These are phyloP conservation scores for Aphelinus certus DNA, from an alignment of 1,140 invertebrate species.

Conservation along the genomic window DNA sequence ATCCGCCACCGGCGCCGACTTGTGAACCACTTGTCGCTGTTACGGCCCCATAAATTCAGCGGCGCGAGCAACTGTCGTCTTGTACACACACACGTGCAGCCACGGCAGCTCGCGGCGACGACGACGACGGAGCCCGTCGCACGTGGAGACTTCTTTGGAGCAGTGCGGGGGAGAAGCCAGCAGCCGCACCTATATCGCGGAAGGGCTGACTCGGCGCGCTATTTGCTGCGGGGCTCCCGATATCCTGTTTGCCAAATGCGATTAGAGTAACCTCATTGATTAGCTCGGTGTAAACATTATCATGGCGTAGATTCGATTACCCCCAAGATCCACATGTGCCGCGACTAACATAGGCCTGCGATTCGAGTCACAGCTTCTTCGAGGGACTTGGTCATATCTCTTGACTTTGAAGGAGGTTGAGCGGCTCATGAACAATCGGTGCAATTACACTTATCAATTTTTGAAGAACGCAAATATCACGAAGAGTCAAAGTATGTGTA, in stretches of 20 bases:
- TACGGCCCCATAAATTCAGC: constrained; percentile 65
- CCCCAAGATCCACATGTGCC: no score
- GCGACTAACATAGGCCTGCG: no score
- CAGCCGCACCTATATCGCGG: neutral
- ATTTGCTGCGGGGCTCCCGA: neutral
- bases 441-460: no score
- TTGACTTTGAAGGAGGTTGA: no score
- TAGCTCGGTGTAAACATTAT: neutral
- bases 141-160: constrained; percentile 2
- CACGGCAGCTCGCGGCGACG: neutral
- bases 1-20: constrained; percentile 64
- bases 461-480: no score
- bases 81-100: no score
- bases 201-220: neutral
- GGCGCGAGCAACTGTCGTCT: constrained; percentile 7
- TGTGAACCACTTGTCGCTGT: constrained; percentile 67
- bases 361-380: no score
- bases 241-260: constrained; percentile 19
- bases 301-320: neutral
- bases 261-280: constrained; percentile 19
- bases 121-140: neutral
- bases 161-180: neutral
- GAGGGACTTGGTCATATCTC: no score
- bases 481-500: no score
- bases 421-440: no score